Conservation (phyloP, 2,888 invertebrate genomes). For the Acleris sparsana region DNA sequence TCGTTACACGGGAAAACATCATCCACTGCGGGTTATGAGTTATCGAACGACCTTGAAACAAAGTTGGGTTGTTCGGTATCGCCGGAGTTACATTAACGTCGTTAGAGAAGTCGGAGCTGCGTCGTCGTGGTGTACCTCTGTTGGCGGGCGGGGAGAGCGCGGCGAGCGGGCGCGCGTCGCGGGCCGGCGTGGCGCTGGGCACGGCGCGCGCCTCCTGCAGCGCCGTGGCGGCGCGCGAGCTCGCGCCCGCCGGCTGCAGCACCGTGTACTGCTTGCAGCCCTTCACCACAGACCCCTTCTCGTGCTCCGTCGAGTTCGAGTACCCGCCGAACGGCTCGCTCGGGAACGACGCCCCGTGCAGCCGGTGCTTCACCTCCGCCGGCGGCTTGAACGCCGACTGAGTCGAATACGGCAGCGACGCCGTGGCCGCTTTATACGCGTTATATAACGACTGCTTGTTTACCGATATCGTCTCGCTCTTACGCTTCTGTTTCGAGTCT, state of each 20-base stretch:
- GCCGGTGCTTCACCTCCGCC: conserved; percentile 84
- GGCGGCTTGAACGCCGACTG: conserved; percentile 92
- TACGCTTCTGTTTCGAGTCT: conserved; percentile 76
- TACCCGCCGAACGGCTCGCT: conserved; percentile 91
- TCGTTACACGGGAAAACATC: conserved; percentile 45
- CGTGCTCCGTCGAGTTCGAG: conserved; percentile 85
- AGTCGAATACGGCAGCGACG: conserved; percentile 86
- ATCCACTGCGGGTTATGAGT: conserved; percentile 58
- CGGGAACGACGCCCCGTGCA: conserved; percentile 69
- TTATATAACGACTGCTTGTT: conserved; percentile 82
- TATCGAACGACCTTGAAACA: conserved; percentile 77
- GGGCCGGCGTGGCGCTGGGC: conserved; percentile 77
- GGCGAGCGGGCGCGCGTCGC: conserved; percentile 74
- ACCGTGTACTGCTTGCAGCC: conserved; percentile 93
- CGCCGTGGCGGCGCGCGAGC: conserved; percentile 91
- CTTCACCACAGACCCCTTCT: conserved; percentile 65
- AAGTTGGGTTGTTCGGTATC: conserved; percentile 74
- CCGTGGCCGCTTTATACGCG: conserved; percentile 81
- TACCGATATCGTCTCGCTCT: conserved; percentile 77
- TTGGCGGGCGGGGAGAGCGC: conserved; percentile 90
- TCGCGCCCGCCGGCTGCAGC: conserved; percentile 91
- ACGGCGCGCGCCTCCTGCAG: conserved; percentile 88
- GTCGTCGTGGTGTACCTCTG: conserved; percentile 85
- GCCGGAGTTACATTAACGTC: conserved; percentile 70
- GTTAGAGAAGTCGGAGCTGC: conserved; percentile 77